These are phyloP conservation scores for Struthio camelus DNA, from an alignment of 2,113 vertebrate genomes.

Conservation along the genomic window DNA sequence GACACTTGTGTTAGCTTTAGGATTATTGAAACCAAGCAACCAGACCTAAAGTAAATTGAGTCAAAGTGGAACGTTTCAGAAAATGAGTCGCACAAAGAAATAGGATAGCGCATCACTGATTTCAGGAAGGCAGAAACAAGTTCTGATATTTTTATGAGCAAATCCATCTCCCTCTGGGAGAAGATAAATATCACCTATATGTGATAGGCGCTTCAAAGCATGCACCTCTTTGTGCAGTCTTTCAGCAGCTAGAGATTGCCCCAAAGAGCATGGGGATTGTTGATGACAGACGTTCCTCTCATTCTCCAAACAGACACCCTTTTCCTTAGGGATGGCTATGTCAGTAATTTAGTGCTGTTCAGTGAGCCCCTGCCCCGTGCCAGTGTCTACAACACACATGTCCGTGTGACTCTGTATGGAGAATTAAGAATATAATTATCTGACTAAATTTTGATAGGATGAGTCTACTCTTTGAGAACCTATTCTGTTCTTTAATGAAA, in stretches of 20 bases:
- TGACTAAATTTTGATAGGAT: too few species aligned
- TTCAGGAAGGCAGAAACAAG: neutral
- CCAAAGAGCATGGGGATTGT: neutral
- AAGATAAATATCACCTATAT: rapidly evolving
- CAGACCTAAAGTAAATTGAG: neutral
- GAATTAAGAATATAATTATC: neutral
- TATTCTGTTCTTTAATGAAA: neutral
- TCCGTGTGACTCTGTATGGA: rapidly evolving
- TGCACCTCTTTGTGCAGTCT: neutral
- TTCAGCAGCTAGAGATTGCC: neutral
- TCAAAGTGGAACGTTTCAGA: neutral
- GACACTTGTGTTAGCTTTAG: neutral
- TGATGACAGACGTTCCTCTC: neutral
- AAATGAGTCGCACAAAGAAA: neutral
- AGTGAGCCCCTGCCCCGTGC: rapidly evolving
- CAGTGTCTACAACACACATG: neutral
- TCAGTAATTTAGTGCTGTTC: neutral
- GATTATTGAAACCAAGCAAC: neutral
- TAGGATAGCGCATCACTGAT: neutral
- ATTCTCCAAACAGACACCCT: neutral
- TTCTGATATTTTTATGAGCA: neutral
- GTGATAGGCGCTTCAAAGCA: neutral
- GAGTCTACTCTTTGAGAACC: neutral
- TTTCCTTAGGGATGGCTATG: too few species aligned
- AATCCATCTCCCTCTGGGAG: neutral